These are phyloP conservation scores for Crocodylus rhombifer DNA, from an alignment of 2,797 vertebrate species.

Conservation along the genomic window DNA sequence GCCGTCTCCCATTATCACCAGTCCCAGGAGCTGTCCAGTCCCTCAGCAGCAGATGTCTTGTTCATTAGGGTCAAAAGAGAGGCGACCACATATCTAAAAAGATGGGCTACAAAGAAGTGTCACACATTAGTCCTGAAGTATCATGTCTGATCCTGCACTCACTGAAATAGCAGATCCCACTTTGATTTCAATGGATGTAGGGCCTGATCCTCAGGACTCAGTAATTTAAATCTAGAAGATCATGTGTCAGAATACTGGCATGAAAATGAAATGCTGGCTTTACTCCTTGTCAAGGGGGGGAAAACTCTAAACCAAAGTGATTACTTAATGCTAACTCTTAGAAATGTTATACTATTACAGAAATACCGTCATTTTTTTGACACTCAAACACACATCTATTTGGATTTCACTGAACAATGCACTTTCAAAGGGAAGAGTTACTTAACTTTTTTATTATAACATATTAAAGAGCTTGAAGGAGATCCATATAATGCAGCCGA, in stretches of 20 bases:
- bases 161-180: background rate
- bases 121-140: background rate
- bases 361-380: background rate
- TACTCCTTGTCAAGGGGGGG: background rate
- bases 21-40: background rate
- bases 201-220: background rate
- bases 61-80: background rate
- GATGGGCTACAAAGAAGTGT: background rate
- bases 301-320: background rate
- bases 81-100: background rate
- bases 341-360: background rate
- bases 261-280: background rate
- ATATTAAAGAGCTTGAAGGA: background rate
- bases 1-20: background rate
- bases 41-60: conserved; percentile 2
- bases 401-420: background rate
- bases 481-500: background rate
- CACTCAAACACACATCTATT: rapidly evolving
- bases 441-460: background rate
- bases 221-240: background rate
- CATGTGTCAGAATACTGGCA: background rate
- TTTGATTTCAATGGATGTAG: background rate
- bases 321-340: background rate
- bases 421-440: background rate
- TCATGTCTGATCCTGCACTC: background rate